These are phyloP conservation scores for Eleginops maclovinus DNA, from an alignment of 2,113 vertebrate genomes.

Conservation along the genomic window DNA sequence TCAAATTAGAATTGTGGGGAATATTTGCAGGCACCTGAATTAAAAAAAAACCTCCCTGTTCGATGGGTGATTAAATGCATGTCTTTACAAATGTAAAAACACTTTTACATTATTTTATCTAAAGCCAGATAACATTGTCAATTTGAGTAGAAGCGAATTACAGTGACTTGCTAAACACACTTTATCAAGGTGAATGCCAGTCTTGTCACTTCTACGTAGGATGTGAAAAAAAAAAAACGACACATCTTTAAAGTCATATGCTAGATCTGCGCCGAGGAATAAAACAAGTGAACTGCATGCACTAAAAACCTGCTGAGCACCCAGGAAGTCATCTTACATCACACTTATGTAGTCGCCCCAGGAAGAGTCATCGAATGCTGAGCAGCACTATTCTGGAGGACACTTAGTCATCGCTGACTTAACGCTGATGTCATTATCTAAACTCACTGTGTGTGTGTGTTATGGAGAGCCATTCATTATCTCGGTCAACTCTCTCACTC, in stretches of 20 bases:
- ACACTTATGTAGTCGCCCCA: conserved; percentile 1
- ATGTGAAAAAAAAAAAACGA: neutral
- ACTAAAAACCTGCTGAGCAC: conserved; percentile 49
- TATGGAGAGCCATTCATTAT: conserved; percentile 49
- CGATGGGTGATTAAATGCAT: neutral
- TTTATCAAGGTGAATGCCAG: neutral
- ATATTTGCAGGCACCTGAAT: neutral
- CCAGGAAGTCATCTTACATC: conserved; percentile 38
- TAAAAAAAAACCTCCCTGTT: neutral
- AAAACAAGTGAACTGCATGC: conserved; percentile 4
- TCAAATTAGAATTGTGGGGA: neutral
- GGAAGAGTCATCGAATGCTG: conserved; percentile 51
- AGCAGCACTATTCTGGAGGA: conserved; percentile 51
- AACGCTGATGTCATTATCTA: conserved; percentile 73
- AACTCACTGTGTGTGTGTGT: conserved; percentile 46
- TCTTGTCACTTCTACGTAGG: neutral
- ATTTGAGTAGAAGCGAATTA: neutral
- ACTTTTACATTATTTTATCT: neutral
- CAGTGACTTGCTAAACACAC: neutral
- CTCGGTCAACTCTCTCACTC: conserved; percentile 44
- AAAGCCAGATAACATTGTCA: neutral
- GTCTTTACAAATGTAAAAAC: neutral
- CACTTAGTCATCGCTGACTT: conserved; percentile 72
- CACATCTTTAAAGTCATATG: neutral
- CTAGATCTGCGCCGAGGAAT: neutral